A percentile compares a stretch with the other conserved stretches of the same genome.
These are phyloP conservation scores for Balaenoptera acutorostrata DNA, from an alignment of 2,113 vertebrate genomes.

Conservation along the genomic window DNA sequence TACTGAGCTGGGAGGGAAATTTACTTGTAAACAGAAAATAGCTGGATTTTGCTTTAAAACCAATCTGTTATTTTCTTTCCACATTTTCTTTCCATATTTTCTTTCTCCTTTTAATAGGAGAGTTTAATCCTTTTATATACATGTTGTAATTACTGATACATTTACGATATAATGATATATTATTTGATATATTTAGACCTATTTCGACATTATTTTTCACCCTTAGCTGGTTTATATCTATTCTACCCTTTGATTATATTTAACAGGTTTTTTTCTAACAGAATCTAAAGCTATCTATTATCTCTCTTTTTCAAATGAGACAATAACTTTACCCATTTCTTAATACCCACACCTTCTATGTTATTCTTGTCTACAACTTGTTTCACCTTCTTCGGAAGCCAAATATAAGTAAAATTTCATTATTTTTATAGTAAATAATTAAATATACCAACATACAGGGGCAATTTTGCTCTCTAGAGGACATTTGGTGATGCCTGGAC, in stretches of 20 bases:
- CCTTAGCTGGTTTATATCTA: background rate
- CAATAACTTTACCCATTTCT: background rate
- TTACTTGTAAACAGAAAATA: background rate
- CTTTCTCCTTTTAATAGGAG: background rate
- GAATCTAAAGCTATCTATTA: background rate
- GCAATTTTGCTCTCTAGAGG: background rate
- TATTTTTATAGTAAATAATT: background rate
- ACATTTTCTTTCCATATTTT: background rate
- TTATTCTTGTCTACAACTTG: background rate
- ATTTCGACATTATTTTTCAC: background rate
- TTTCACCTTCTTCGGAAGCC: background rate
- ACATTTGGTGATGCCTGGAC: background rate
- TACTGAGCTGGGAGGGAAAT: background rate
- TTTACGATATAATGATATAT: background rate
- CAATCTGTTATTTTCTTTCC: background rate
- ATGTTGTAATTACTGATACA: background rate
- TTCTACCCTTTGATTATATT: background rate
- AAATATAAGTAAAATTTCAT: background rate
- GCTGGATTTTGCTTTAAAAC: background rate
- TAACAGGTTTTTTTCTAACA: background rate
- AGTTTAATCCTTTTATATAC: background rate
- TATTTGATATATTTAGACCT: background rate
- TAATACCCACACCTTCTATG: background rate
- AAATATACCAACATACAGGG: background rate
- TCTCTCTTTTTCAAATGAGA: background rate